Evolutionary conservation across 2,888 invertebrate genomes (phyloP), one percentile per base, ranked within the genome.

Genomic region (Rotaria magnacalcarata): DNA sequence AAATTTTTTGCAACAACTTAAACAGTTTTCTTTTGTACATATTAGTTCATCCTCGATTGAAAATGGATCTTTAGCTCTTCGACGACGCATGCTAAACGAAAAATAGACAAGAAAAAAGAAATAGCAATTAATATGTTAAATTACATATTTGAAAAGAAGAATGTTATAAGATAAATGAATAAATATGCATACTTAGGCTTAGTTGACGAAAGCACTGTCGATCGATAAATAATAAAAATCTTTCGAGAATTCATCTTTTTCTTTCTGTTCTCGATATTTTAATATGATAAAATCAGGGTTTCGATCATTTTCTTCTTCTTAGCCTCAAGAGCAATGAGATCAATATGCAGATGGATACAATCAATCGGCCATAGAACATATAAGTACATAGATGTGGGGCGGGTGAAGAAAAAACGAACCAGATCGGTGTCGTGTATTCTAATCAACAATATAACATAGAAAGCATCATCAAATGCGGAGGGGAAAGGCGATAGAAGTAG

Each of bases 1-100:
- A 86, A 86, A 86, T 85, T 86, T 86, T 80, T 80, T 74, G 24
- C 85, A 86, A 80, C 85, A 86, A 80, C 41, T 80, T 50, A 86
- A 86, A 84, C 56, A 86, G 34, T 85, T 85, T 41, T 85, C 60
- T 75, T 86, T 85, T 34, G 85, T 86, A 60, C 75, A 86, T 47
- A 67, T 34, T 16, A 47, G 47, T n/a, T 80, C 24, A 47, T 47
- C 80, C 8, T 5, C 47, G 24, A 6, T 1, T 2, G 2, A 41
- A n/a, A 47, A 24, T 80, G 47, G 10, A 67, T 34, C 67, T 67
- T 67, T 67, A 19, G 7, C 5, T 80, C 21, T 47, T 80, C 80
- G 80, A 24, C 80, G 43, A 5, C 34, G 47, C 80, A 80, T 80
- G 24, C 80, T 80, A 47, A 80, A 47, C 10, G 19, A 80, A 11